phyloP scores from a whole-genome alignment of 1,140 invertebrate species.

The Bombus affinis region DNA sequence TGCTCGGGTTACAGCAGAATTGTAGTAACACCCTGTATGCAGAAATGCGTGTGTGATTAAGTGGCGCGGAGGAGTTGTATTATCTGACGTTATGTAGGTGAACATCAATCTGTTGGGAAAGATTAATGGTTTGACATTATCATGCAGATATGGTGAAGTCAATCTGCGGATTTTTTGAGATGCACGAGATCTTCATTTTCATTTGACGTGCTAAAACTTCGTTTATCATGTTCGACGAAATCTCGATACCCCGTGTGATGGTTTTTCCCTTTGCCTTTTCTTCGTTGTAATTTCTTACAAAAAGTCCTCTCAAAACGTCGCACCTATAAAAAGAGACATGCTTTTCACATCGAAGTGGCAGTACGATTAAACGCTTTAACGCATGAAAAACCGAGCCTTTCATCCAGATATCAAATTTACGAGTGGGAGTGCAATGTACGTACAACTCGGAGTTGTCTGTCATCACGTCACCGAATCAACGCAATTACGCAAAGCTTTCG shows the following conservation, averaged over 20 bases:
- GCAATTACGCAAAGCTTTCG: neutral
- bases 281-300: neutral
- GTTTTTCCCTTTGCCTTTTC: neutral
- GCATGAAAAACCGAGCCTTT: too few relatives aligned
- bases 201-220: slow-evolving; percentile 27
- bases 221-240: slow-evolving; percentile 12
- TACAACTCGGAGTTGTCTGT: neutral
- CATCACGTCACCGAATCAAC: neutral
- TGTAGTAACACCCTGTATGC: neutral
- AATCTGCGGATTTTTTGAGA: neutral
- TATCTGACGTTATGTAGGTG: slow-evolving; percentile 6
- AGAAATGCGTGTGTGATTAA: neutral
- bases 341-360: neutral
- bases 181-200: slow-evolving; percentile 25
- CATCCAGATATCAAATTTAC: neutral
- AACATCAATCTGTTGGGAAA: slow-evolving; percentile 26
- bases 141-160: slow-evolving; percentile 1
- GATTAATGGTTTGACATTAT: slow-evolving; percentile 45
- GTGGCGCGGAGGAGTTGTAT: neutral
- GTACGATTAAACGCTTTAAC: neutral
- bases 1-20: neutral
- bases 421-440: neutral
- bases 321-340: neutral
- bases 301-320: neutral
- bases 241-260: too few relatives aligned